Evolutionary conservation across 2,113 vertebrate genomes (phyloP).

Genomic region (human): GRCh38 chr1:213476501-213477000

Average conservation of each 20-base stretch:
- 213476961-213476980: neutral
- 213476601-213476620: conserved; percentile 62
- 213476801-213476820: conserved; percentile 68
- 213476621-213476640: conserved; percentile 67
- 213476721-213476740: neutral
- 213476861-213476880: neutral
- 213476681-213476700: neutral
- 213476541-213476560: conserved; percentile 72
- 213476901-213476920: neutral
- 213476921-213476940: neutral
- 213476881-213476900: neutral
- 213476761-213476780: neutral
- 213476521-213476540: conserved; percentile 83
- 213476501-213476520: conserved; percentile 85
- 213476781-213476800: neutral
- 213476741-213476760: neutral
- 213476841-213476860: conserved; percentile 44
- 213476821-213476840: conserved; percentile 60
- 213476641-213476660: conserved; percentile 78
- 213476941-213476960: neutral
- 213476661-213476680: conserved; percentile 66
- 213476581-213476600: conserved; percentile 70
- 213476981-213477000: neutral
- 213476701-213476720: conserved; percentile 53
- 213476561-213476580: conserved; percentile 73